Evolutionary conservation across 2,113 vertebrate genomes (phyloP), one percentile per base, ranked within the genome.

Genomic region (Cygnus atratus): DNA sequence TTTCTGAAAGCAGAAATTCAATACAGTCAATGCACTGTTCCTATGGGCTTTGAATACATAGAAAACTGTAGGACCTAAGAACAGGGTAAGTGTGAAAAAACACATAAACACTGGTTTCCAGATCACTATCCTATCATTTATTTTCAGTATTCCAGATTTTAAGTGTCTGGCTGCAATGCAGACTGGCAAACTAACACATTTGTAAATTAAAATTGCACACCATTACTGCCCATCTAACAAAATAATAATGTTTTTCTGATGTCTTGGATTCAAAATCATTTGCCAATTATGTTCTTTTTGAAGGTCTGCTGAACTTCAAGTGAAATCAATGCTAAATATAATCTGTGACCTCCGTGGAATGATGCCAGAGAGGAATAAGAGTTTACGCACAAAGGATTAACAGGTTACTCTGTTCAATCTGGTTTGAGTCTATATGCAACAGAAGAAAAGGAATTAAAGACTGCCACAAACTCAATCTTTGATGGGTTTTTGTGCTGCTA

Each of bases 1-100:
- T 79, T 87, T 85, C 43, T 88, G 74, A 91, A 87, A 84, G 57
- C n/a, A 96, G 70, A 90, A 90, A 91, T 88, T 87, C 66, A 90
- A 33, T 85, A 65, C 4, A 84, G 55, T 72, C 76, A 92, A 72
- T 46, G 43, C 19, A 61, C 28, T 44, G 3, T 48, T 92, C 66
- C 50, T 33, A 78, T 2, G 28, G 58, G 28, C 13, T 92, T 84
- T 83, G 71, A 84, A 87, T 24, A 91, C n/a, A 76, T 3, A 79
- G 52, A 61, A 0, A 4, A 63, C 19, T 50, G 13, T 37, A 72
- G 72, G 31, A 81, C 16, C 12, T 24, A 85, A 77, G 24, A 37
- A 75, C 15, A 80, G 76, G 14, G 24, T 26, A 87, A 67, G 52
- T 0, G 5, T 50, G 35, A 54, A 90, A 63, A 74, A 72, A 46